Conservation (phyloP, 2,113 vertebrate species). For the Pomatostomus ruficeps region DNA sequence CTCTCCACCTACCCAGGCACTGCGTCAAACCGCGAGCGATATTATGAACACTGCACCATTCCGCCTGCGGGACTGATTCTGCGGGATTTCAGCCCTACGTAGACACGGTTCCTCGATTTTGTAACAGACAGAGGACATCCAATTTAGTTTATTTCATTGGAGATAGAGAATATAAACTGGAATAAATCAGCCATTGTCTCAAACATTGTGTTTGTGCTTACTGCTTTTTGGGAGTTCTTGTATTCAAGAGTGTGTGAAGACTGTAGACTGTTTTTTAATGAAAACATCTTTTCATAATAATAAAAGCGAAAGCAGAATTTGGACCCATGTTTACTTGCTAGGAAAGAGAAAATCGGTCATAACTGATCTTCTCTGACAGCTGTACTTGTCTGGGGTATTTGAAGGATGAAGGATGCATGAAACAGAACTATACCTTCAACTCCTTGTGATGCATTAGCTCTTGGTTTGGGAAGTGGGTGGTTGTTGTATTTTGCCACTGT, state of each 20-base stretch:
- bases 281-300: neutral
- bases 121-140: neutral
- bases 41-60: neutral
- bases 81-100: neutral
- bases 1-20: neutral
- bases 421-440: neutral
- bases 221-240: neutral
- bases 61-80: neutral
- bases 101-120: neutral
- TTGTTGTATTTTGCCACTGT: neutral
- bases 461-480: neutral
- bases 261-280: neutral
- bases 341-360: neutral
- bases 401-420: neutral
- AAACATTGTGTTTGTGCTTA: neutral
- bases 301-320: neutral
- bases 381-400: neutral
- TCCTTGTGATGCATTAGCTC: neutral
- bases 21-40: fast-evolving
- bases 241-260: neutral
- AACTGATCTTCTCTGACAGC: neutral
- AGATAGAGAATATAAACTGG: neutral
- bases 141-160: neutral
- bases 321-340: neutral
- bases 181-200: neutral